Base-by-base conservation (phyloP, 1,140 invertebrate species). In the Uloborus diversus region DNA sequence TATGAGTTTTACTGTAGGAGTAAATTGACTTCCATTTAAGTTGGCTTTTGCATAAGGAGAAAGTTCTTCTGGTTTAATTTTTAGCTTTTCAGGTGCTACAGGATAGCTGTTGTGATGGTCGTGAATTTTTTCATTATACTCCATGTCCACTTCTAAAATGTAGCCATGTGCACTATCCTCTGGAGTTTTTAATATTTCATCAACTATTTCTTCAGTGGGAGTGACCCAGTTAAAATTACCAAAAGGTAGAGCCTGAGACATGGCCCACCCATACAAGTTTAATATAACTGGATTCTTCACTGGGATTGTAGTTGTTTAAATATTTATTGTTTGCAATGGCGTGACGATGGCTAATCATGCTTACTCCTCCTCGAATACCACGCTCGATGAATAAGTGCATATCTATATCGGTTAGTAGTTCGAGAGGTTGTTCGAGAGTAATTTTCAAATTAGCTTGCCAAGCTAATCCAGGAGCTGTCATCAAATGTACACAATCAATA, bases 1-100 rank as follows among this genome's bases (percentile, higher is more conserved):
- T 9, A 53, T 7, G 3, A 81, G 32, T 70, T 81, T 81, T 23
- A n/a, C 13, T 51, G 13, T 11, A n/a, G 13, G 7, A 51, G 4
- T 51, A 4, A 13, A 4, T 4, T n/a, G 7, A 20, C 5, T 11
- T 5, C n/a, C 4, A 11, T n/a, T n/a, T 4, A 51, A 4, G 7
- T 4, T 4, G 13, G 4, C 20, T 4, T 51, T 11, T n/a, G 7
- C 20, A 13, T 5, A 20, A n/a, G 49, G n/a, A 51, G n/a, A 20
- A 4, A 51, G 13, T 5, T n/a, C 49, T 51, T 51, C 49, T 4
- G 4, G 49, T 4, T n/a, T 5, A 4, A 51, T 4, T 51, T 51
- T 51, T n/a, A n/a, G n/a, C n/a, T n/a, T 51, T 11, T 11, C 7
- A 20, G 49, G n/a, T 5, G n/a, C 49, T 20, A n/a, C 5, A 5